Evolutionary conservation across 37 sponge, comb jelly and placozoan species (phyloP).

Genomic region (Oopsacas minuta): DNA sequence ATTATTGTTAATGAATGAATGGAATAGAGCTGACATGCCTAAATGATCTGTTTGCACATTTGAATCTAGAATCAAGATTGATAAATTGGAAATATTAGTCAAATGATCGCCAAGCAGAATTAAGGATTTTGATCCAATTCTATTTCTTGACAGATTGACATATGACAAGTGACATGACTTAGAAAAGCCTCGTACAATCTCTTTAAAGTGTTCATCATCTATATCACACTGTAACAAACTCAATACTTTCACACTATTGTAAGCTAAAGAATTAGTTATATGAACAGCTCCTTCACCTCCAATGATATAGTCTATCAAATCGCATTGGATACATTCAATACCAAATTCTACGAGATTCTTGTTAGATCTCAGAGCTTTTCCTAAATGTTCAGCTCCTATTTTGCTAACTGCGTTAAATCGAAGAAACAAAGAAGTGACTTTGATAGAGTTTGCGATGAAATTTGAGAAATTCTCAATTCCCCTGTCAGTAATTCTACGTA

Average conservation of each 20-base stretch:
- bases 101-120: background rate
- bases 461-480: background rate
- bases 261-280: background rate
- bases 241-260: background rate
- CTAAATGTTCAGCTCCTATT: background rate
- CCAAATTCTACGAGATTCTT: background rate
- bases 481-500: background rate
- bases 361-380: background rate
- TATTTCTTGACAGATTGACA: background rate
- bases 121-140: background rate
- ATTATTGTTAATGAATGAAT: background rate
- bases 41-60: slow-evolving; percentile 13
- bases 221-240: background rate
- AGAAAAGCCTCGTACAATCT: background rate
- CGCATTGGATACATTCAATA: slow-evolving; percentile 5
- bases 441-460: background rate
- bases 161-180: background rate
- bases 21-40: background rate
- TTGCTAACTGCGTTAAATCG: background rate
- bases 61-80: background rate
- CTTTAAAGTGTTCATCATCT: background rate
- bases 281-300: background rate
- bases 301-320: background rate
- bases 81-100: background rate
- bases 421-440: background rate